phyloP scores from a whole-genome alignment of 2,888 invertebrate genomes.

The Marasmarcha lunaedactyla region DNA sequence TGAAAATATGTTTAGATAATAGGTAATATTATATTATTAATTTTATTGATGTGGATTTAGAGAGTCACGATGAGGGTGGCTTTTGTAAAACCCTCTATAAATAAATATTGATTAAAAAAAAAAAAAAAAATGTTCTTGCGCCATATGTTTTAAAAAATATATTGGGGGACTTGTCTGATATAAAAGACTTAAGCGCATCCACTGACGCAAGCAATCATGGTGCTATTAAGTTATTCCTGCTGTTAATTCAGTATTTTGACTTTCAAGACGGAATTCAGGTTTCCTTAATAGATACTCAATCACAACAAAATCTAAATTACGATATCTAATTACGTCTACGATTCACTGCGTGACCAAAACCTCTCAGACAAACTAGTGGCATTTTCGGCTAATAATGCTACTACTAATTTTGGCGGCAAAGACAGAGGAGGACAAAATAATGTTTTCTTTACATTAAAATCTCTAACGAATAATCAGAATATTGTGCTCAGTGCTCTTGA shows the following conservation, averaged over 20 bases:
- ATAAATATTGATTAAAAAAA: too few species aligned
- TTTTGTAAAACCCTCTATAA: too few species aligned
- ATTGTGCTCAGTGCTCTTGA: background rate
- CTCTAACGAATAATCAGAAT: slow-evolving; percentile 2
- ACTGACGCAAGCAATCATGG: slow-evolving; percentile 4
- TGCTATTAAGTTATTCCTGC: slow-evolving; percentile 2
- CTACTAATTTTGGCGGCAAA: slow-evolving; percentile 3
- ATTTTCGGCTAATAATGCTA: slow-evolving; percentile 2
- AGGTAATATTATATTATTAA: too few species aligned
- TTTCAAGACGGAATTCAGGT: slow-evolving; percentile 3
- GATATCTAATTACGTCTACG: slow-evolving; percentile 1
- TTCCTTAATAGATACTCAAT: background rate
- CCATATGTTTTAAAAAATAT: slow-evolving; percentile 1
- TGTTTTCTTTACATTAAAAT: slow-evolving; percentile 2
- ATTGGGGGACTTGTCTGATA: slow-evolving; percentile 2
- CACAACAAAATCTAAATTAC: slow-evolving; percentile 1
- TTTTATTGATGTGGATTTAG: too few species aligned
- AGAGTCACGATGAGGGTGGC: too few species aligned
- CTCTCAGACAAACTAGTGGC: slow-evolving; percentile 1
- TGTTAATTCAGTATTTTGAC: slow-evolving; percentile 3
- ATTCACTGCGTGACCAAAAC: slow-evolving; percentile 1
- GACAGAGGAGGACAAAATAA: slow-evolving; percentile 1
- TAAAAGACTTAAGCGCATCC: slow-evolving; percentile 2
- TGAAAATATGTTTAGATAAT: too few species aligned
- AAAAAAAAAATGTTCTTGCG: slow-evolving; percentile 4